Evolutionary conservation across 1,140 invertebrate genomes (phyloP), one percentile per base, ranked within the genome.

Genomic region (Nebria ingens): DNA sequence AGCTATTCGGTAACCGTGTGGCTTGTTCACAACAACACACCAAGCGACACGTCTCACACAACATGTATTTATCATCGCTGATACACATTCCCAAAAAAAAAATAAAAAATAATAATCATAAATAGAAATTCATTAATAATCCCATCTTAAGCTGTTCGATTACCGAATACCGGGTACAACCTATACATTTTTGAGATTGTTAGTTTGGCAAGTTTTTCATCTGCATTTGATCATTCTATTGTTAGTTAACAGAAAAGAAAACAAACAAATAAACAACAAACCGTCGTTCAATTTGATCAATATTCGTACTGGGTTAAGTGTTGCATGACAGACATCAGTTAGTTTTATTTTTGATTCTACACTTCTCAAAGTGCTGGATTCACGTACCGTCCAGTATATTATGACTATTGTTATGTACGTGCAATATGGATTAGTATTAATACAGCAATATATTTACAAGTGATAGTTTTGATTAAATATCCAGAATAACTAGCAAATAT

Each of bases 391-490:
- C 40, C 40, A 45, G 40, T 45, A 45, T 45, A 45, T 45, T 12
- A 29, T 6, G 9, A 45, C 40, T 45, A 45, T 45, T 45, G n/a
- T n/a, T n/a, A n/a, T n/a, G 40, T 45, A 45, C 40, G 40, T 45
- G 40, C 40, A 45, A 6, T 11, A 45, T 45, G 40, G 40, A 45
- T 45, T 12, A n/a, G n/a, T n/a, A n/a, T n/a, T n/a, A n/a, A n/a
- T 12, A 45, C 40, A 45, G 40, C 40, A 45, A 45, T 45, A n/a
- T n/a, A 45, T 45, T 45, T 45, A 45, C 40, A 45, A 45, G 40
- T 45, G 40, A 45, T n/a, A 34, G 40, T 11, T 45, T 45, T 45
- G 40, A 45, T 45, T 45, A 45, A 45, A 45, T 45, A 45, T 45
- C 40, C 40, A 45, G 40, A 11, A 11, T 34, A 11, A 45, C 40